Evolutionary conservation across 1,140 invertebrate genomes (phyloP).

Genomic region (Stegodyphus dumicola): DNA sequence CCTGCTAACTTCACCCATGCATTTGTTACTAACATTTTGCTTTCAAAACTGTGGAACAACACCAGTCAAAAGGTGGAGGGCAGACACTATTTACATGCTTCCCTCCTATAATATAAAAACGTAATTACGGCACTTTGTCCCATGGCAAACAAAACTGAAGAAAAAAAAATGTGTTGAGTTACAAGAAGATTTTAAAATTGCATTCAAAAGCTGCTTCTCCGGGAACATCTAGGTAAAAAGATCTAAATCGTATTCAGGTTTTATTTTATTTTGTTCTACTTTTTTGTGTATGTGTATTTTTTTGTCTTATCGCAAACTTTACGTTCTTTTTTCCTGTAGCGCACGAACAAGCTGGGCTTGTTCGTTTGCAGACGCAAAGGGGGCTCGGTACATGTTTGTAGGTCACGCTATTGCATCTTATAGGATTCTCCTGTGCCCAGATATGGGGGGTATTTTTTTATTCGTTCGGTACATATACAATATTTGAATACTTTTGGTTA

Average conservation of each 20-base stretch:
- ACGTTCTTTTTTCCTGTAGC: neutral
- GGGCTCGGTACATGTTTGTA: conserved; percentile 9
- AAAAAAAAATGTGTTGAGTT: conserved; percentile 26
- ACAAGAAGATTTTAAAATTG: conserved; percentile 15
- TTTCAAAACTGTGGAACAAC: neutral
- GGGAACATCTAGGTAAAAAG: neutral
- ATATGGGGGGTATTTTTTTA: neutral
- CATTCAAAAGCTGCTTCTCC: neutral
- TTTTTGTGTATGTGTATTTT: neutral
- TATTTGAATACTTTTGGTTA: conserved; percentile 52
- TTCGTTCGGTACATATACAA: neutral
- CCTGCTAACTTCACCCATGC: neutral
- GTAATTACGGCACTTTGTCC: conserved; percentile 18
- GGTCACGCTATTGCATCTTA: conserved; percentile 42
- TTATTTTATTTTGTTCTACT: neutral
- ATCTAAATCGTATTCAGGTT: neutral
- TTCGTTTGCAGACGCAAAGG: too few relatives aligned
- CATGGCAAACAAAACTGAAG: neutral
- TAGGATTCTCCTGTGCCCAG: conserved; percentile 11
- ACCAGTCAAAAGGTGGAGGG: neutral
- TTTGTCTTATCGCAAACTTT: neutral
- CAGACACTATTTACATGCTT: neutral
- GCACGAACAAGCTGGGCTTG: neutral
- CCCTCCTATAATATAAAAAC: neutral
- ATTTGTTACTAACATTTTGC: neutral